Conservation (phyloP, 2,113 vertebrate genomes). For the Panthera leo region DNA sequence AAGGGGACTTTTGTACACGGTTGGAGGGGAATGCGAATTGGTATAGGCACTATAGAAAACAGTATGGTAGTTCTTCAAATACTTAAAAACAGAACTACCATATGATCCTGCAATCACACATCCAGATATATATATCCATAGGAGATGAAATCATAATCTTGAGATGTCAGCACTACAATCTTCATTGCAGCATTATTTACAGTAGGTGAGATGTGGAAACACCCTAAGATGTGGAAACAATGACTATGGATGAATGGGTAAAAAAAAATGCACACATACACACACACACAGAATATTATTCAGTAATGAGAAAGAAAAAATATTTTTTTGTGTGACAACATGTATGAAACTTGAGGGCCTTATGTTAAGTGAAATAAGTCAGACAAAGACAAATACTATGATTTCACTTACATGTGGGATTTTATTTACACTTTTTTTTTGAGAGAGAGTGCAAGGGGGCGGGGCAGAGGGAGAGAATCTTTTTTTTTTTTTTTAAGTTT, state of each 20-base stretch:
- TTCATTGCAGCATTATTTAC: neutral
- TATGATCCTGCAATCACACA: neutral
- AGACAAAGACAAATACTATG: neutral
- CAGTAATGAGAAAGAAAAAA: neutral
- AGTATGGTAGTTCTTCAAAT: neutral
- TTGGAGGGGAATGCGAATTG: neutral
- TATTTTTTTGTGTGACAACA: neutral
- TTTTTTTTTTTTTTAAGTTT: too few species aligned
- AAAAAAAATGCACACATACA: neutral
- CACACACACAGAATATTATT: neutral
- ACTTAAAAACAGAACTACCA: neutral
- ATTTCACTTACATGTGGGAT: neutral
- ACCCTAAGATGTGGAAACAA: neutral
- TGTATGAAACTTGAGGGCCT: neutral
- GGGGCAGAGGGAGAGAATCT: too few species aligned
- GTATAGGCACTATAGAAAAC: neutral
- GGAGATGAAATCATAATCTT: neutral
- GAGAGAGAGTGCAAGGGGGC: too few species aligned
- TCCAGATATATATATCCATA: neutral
- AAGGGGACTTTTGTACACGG: neutral
- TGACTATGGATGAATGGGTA: neutral
- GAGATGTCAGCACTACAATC: neutral
- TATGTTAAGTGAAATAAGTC: neutral
- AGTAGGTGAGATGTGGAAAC: neutral
- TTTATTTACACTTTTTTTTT: neutral